phyloP scores from a whole-genome alignment of 2,113 vertebrate genomes.

The Aphyosemion australe region DNA sequence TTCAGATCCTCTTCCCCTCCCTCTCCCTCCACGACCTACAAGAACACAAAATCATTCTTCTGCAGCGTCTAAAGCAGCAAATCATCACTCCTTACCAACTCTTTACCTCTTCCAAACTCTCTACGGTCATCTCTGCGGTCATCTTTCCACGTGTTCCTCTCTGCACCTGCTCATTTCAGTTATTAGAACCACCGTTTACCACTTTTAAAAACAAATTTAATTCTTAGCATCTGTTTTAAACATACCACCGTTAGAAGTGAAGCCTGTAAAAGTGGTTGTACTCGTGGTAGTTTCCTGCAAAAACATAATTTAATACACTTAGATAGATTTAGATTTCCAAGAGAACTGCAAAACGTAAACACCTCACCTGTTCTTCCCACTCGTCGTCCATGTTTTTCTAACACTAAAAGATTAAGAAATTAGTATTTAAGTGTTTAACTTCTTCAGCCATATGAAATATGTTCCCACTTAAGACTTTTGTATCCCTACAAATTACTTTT shows the following conservation, averaged over 20 bases:
- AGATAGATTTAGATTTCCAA: too few species aligned
- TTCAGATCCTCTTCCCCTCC: constrained; percentile 43
- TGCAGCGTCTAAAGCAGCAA: too few species aligned
- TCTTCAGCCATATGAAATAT: too few species aligned
- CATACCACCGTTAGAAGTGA: constrained; percentile 17
- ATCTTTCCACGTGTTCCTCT: constrained; percentile 2
- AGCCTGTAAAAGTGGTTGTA: not conserved
- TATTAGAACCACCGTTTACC: too few species aligned
- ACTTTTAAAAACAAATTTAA: too few species aligned
- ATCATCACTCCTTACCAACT: not conserved
- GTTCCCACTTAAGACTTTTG: too few species aligned
- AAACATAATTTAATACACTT: too few species aligned
- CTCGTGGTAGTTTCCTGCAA: constrained; percentile 14
- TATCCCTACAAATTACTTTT: too few species aligned
- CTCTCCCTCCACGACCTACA: constrained; percentile 46
- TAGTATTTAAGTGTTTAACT: too few species aligned
- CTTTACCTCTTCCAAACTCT: constrained; percentile 8
- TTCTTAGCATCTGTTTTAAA: not conserved
- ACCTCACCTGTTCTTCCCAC: constrained; percentile 54
- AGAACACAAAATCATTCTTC: not conserved
- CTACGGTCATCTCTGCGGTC: not conserved
- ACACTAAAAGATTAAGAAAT: too few species aligned
- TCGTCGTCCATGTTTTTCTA: constrained; percentile 49
- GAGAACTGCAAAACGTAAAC: too few species aligned
- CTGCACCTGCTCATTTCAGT: not conserved